Conservation (phyloP, 2,113 vertebrate species). For the Pipa parva region DNA sequence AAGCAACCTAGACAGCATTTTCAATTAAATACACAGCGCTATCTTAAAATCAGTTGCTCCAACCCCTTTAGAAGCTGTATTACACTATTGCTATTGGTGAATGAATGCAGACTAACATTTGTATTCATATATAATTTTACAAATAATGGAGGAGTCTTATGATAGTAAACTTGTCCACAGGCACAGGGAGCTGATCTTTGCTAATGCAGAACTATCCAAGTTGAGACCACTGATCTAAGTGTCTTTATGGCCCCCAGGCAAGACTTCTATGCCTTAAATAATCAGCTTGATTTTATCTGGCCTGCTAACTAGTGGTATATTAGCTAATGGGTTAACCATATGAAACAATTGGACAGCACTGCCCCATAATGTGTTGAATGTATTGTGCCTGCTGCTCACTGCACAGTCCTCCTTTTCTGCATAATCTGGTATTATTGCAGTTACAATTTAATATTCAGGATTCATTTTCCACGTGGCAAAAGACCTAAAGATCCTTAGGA, state of each 20-base stretch:
- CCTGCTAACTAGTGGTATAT: no score
- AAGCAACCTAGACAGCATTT: slow-evolving; percentile 34
- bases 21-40: slow-evolving; percentile 31
- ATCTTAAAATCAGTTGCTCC: slow-evolving; percentile 15
- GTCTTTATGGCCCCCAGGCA: no score
- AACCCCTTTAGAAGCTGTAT: slow-evolving; percentile 35
- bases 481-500: slow-evolving; percentile 43
- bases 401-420: slow-evolving; percentile 46
- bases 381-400: not conserved
- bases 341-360: no score
- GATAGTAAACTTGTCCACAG: not conserved
- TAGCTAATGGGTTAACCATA: no score
- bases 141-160: not conserved
- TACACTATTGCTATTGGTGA: slow-evolving; percentile 70
- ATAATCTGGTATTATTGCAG: slow-evolving; percentile 54
- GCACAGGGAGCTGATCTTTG: not conserved
- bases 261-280: no score
- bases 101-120: slow-evolving; percentile 42
- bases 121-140: slow-evolving; percentile 1
- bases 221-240: no score
- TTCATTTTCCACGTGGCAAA: slow-evolving; percentile 37
- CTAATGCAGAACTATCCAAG: no score
- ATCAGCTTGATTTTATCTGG: no score
- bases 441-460: slow-evolving; percentile 45
- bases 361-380: no score